Evolutionary conservation across 2,888 invertebrate genomes (phyloP), one percentile per base, ranked within the genome.

Genomic region (Furcula furcula): DNA sequence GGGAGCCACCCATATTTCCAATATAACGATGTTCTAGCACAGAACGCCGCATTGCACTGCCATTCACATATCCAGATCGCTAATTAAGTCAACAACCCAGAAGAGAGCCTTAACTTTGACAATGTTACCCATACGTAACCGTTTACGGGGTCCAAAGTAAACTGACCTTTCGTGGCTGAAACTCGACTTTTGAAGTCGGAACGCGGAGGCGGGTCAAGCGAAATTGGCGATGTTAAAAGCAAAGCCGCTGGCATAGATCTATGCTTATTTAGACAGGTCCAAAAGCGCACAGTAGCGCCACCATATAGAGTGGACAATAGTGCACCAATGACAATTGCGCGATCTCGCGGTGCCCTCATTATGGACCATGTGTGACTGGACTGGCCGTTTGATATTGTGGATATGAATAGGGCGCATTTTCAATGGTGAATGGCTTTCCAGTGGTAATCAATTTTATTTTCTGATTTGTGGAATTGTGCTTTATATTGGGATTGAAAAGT

Each of bases 21-120:
- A 71, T 74, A 84, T 86, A 87, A 85, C 82, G 86, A 86, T 75
- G 75, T 77, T 78, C 76, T 81, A 77, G 76, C 64, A 38, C 59
- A 70, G 69, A 72, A 73, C 71, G 65, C 52, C 62, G 82, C 87
- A 87, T 87, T 87, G 83, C 76, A 65, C 82, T 87, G 87, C 85
- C 87, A 86, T 82, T 87, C 87, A 86, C 86, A 85, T 87, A 87
- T 86, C 86, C 82, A 83, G 71, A 77, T 83, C 77, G 84, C 86
- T 87, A 87, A 87, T 87, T 87, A 87, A 87, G 87, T 86, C 86
- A 83, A 68, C 81, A 74, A 66, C 64, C 67, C 66, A 76, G 84
- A 84, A 84, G 85, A 84, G 79, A 85, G 82, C 82, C 81, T 75
- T 85, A 84, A 84, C 86, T 87, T 85, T 85, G 86, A 87, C 86